Conservation (phyloP, 2,797 vertebrate genomes). For the Rhabdophis nuchalis region DNA sequence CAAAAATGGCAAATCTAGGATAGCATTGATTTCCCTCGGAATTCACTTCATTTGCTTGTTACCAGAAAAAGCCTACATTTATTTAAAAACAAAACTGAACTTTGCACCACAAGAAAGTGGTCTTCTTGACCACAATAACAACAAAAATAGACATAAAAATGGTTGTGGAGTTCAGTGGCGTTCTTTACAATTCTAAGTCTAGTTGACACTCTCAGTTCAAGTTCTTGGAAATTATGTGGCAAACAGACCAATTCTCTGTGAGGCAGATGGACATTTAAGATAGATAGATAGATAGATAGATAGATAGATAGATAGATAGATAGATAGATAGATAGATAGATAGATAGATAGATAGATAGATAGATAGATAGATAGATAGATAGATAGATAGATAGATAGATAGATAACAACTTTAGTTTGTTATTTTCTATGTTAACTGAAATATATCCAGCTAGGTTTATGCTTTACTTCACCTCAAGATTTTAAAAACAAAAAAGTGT, state of each 20-base stretch:
- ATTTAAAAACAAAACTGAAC: background rate
- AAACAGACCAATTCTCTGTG: background rate
- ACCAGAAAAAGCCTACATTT: background rate
- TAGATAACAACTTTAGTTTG: background rate
- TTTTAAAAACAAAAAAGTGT: background rate
- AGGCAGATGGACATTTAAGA: no score
- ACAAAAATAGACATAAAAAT: background rate
- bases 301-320: no score
- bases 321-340: no score
- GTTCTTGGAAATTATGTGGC: background rate
- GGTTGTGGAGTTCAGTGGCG: background rate
- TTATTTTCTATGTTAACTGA: background rate
- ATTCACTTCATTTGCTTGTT: background rate
- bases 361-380: no score
- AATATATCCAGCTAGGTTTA: background rate
- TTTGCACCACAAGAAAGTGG: no score
- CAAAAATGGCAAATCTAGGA: background rate
- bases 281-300: no score
- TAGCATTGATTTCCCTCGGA: background rate
- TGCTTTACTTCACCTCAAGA: background rate
- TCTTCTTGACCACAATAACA: no score
- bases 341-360: no score
- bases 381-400: no score
- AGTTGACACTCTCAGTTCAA: background rate
- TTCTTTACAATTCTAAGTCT: background rate